A percentile compares a stretch with the other conserved stretches of the same genome.
Evolutionary conservation across 2,113 vertebrate genomes (phyloP).

Genomic region (Bos taurus): ARS-UCD2.0 NC_037334.1:64265001-64265500

Average conservation of each 20-base stretch:
- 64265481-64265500: neutral
- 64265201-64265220: neutral
- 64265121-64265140: neutral
- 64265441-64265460: neutral
- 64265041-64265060: fast-evolving
- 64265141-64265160: neutral
- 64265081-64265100: fast-evolving
- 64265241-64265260: neutral
- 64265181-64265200: neutral
- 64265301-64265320: neutral
- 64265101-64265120: neutral
- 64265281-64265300: neutral
- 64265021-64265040: neutral
- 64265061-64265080: fast-evolving
- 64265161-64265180: neutral
- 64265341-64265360: neutral
- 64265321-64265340: neutral
- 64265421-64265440: neutral
- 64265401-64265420: neutral
- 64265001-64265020: neutral
- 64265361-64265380: neutral
- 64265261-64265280: neutral
- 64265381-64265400: neutral
- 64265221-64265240: neutral
- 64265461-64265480: neutral